A percentile compares a stretch with the other conserved stretches of the same genome.
Evolutionary conservation across 2,888 invertebrate species (phyloP).

Genomic region (Polymixis flavicincta): DNA sequence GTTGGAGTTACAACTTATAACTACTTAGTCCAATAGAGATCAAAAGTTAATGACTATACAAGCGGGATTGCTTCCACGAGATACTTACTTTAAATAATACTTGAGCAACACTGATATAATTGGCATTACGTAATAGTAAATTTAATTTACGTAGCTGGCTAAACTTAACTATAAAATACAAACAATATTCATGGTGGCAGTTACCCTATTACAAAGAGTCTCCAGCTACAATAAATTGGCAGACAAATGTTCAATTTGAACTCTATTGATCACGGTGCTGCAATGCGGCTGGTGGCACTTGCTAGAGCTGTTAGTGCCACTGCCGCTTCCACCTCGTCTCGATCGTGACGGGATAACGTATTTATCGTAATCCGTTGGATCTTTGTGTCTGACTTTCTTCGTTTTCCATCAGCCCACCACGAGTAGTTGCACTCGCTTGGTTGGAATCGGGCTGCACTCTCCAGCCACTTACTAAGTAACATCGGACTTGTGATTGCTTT

Average conservation of each 20-base stretch:
- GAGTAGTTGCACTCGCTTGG: slow-evolving; percentile 93
- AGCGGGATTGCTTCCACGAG: slow-evolving; percentile 68
- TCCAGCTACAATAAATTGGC: slow-evolving; percentile 23
- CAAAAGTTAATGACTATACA: slow-evolving; percentile 77
- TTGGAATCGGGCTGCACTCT: slow-evolving; percentile 94
- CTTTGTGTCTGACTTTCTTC: slow-evolving; percentile 78
- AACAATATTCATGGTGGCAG: slow-evolving; percentile 63
- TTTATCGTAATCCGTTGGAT: slow-evolving; percentile 76
- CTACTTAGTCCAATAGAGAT: slow-evolving; percentile 84
- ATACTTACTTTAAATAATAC: slow-evolving; percentile 76
- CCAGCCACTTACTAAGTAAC: slow-evolving; percentile 94
- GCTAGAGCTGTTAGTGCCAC: slow-evolving; percentile 93
- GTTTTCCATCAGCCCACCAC: slow-evolving; percentile 90
- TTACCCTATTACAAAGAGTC: slow-evolving; percentile 64
- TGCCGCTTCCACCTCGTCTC: slow-evolving; percentile 94
- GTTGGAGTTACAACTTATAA: slow-evolving; percentile 78
- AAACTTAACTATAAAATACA: slow-evolving; percentile 61
- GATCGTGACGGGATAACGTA: slow-evolving; percentile 88
- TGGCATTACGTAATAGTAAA: slow-evolving; percentile 64
- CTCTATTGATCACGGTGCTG: slow-evolving; percentile 71
- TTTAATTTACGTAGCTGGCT: slow-evolving; percentile 65
- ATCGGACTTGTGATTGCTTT: slow-evolving; percentile 89
- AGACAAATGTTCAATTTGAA: slow-evolving; percentile 11
- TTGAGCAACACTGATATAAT: slow-evolving; percentile 77
- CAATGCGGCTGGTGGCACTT: slow-evolving; percentile 81